These are phyloP conservation scores for Bettongia penicillata DNA, from an alignment of 2,113 vertebrate genomes.

Conservation along the genomic window DNA sequence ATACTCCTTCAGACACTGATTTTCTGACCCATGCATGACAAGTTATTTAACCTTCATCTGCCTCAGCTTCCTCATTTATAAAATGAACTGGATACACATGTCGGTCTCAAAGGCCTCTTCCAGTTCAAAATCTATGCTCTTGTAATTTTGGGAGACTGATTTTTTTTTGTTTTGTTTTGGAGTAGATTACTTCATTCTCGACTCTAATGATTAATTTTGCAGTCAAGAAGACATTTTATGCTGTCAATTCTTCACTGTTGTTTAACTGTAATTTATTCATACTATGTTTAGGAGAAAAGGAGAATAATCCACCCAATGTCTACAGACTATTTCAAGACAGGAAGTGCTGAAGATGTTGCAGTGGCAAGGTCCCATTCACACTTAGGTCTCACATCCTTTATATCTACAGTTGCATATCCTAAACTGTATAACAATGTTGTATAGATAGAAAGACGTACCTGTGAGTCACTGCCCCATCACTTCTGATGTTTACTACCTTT, in stretches of 20 bases:
- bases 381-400: not conserved
- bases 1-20: not conserved
- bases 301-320: not conserved
- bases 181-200: not conserved
- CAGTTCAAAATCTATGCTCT: not conserved
- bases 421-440: not conserved
- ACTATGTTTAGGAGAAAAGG: not conserved
- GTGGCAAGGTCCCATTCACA: not conserved
- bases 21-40: not conserved
- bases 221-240: not conserved
- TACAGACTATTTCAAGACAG: not conserved
- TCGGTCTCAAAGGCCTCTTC: not conserved
- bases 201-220: not conserved
- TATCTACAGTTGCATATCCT: not conserved
- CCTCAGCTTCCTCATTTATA: not conserved
- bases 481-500: no score
- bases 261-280: not conserved
- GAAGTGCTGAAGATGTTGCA: not conserved
- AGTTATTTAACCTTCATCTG: not conserved
- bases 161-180: not conserved
- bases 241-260: not conserved
- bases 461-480: no score
- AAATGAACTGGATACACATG: not conserved
- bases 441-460: no score
- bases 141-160: not conserved